A percentile compares a stretch with the other conserved stretches of the same genome.
phyloP scores from a whole-genome alignment of 2,113 vertebrate species.

The Notothenia coriiceps region DNA sequence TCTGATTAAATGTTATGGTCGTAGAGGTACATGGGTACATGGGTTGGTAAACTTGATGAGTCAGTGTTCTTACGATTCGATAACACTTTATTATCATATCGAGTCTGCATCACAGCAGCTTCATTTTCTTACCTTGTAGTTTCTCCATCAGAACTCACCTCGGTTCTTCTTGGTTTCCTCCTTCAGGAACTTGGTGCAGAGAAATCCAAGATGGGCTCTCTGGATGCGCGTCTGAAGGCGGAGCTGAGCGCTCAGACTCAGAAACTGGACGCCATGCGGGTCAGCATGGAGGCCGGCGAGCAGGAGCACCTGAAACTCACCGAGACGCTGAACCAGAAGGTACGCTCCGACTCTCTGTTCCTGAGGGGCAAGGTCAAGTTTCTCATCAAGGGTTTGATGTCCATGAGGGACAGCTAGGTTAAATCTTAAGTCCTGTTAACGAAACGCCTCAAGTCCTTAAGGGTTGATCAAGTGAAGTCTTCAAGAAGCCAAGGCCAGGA shows the following conservation, averaged over 20 bases:
- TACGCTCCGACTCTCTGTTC: not conserved
- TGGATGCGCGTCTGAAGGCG: conserved; percentile 15
- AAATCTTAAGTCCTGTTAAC: no score
- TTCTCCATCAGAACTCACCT: no score
- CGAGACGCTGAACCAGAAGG: conserved; percentile 32
- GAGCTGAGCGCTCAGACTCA: conserved; percentile 4
- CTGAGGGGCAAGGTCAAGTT: no score
- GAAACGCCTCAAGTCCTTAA: not conserved
- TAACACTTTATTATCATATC: no score
- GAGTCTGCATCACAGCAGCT: no score
- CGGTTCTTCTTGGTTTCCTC: not conserved
- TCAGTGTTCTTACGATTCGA: no score
- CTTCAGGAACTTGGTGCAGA: conserved; percentile 26
- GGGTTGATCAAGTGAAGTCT: not conserved
- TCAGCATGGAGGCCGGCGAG: not conserved
- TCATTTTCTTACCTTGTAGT: no score
- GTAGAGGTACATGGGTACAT: no score
- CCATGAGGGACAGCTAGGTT: no score
- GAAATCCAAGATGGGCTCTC: conserved; percentile 32
- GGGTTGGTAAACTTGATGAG: no score
- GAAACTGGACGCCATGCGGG: not conserved
- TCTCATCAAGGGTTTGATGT: no score
- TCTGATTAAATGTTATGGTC: no score
- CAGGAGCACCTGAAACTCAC: conserved; percentile 12
- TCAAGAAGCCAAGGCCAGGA: not conserved